A percentile compares a stretch with the other conserved stretches of the same genome.
These are phyloP conservation scores for Phalacrocorax pelagicus DNA, from an alignment of 2,113 vertebrate species.

Conservation along the genomic window DNA sequence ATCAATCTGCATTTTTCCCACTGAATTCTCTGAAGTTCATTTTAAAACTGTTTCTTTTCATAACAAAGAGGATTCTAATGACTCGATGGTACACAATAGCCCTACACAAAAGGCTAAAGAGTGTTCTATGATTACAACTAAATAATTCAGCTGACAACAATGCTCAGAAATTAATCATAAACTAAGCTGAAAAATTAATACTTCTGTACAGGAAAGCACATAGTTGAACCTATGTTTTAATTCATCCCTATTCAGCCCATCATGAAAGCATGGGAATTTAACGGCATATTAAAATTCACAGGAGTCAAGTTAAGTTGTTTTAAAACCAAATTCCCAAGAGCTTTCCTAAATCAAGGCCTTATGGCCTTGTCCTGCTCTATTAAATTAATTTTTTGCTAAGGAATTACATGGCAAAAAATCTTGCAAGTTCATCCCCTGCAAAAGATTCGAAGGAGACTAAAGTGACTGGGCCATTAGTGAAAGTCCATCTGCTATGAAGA, in stretches of 20 bases:
- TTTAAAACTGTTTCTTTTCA: neutral
- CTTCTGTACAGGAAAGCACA: neutral
- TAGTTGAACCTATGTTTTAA: constrained; percentile 1
- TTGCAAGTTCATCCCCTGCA: neutral
- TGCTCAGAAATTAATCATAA: constrained; percentile 6
- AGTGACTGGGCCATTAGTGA: neutral
- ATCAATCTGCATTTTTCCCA: neutral
- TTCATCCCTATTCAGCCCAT: neutral
- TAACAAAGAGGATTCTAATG: neutral
- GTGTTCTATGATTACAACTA: constrained; percentile 22
- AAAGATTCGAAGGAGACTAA: neutral
- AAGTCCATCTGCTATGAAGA: constrained; percentile 4
- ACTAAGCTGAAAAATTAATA: constrained; percentile 47
- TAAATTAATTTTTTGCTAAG: neutral
- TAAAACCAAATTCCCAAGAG: neutral
- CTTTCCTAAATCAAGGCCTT: neutral
- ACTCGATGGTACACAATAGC: neutral
- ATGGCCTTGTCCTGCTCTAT: neutral
- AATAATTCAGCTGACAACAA: constrained; percentile 20
- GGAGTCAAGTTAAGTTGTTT: neutral
- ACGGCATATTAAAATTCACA: neutral
- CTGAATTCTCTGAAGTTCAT: neutral
- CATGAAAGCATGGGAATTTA: neutral
- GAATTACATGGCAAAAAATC: neutral
- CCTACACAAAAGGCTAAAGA: constrained; percentile 24